These are phyloP conservation scores for Centruroides sculpturatus DNA, from an alignment of 1,140 invertebrate genomes.

Conservation along the genomic window DNA sequence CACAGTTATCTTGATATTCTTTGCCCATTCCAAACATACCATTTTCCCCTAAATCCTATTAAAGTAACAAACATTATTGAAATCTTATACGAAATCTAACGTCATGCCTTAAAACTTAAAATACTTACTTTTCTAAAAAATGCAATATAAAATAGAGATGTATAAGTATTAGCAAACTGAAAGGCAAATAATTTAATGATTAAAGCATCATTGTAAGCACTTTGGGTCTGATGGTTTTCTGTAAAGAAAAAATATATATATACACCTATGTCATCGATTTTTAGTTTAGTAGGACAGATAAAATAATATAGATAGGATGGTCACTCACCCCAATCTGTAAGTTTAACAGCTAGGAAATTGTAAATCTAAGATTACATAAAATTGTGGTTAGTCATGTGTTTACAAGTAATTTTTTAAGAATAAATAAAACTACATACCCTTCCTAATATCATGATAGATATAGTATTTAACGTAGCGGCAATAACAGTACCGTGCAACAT, in stretches of 20 bases:
- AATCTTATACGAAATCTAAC: no score
- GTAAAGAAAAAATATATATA: neutral
- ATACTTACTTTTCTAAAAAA: constrained; percentile 25
- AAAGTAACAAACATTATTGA: neutral
- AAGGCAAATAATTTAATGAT: constrained; percentile 35
- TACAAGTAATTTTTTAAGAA: no score
- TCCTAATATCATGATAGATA: constrained; percentile 30
- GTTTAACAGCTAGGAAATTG: constrained; percentile 25
- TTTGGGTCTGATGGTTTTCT: constrained; percentile 35
- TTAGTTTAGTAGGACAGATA: no score
- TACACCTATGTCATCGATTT: no score
- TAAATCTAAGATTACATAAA: constrained; percentile 22
- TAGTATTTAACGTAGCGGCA: constrained; percentile 28
- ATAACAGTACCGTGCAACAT: constrained; percentile 27
- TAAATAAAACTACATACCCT: constrained; percentile 6
- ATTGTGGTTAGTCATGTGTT: no score
- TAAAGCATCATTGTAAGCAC: constrained; percentile 30
- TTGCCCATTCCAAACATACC: constrained; percentile 26
- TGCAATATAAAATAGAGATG: constrained; percentile 34
- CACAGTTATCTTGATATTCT: constrained; percentile 29
- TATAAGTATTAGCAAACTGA: constrained; percentile 34
- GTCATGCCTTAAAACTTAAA: no score
- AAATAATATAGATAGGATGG: no score
- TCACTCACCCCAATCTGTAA: constrained; percentile 33
- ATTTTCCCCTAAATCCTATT: constrained; percentile 9